Base-by-base conservation (phyloP, 1,140 invertebrate species). In the Drosophila virilis region DNA sequence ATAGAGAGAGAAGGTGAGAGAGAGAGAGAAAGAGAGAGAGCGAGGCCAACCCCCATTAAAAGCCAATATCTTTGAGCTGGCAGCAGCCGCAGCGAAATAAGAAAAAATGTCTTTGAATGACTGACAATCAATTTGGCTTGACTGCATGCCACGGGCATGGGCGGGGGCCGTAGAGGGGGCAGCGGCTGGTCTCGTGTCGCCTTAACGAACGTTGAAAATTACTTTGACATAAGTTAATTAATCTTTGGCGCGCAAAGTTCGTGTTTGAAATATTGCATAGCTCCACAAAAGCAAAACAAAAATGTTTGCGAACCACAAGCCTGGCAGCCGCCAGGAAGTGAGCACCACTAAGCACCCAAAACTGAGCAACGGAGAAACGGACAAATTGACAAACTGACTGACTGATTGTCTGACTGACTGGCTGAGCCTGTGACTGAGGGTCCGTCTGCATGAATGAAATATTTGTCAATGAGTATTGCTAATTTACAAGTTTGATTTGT, bases 161-260 rank as follows among this genome's bases (percentile, higher is more conserved):
- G 17, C 37, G 35, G 9, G 42, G 33, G 33, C 12, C 28, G n/a
- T n/a, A 12, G 33, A n/a, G 52, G 22, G 22, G 8, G 40, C 17
- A 1, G 12, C 12, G 8, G 28, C 46, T 64, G 67, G 58, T 64
- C 79, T 83, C 84, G 83, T 88, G 84, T 88, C 77, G 84, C 84
- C 84, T 80, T 91, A 91, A 91, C 89, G 89, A 91, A 91, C 89
- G 89, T 91, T 91, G 89, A 91, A 91, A 91, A 91, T 91, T 91
- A 91, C 89, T 91, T 91, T 91, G 89, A 91, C 89, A 91, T 91
- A 91, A 91, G 89, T 91, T 91, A 91, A 91, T 91, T 91, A 91
- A 91, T 91, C 89, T 91, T 91, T 91, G 80, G 84, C 83, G 89
- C 84, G 75, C 78, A 79, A 78, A 80, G 88, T 91, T 91, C 89